These are phyloP conservation scores for Bucco capensis DNA, from an alignment of 2,113 vertebrate genomes.

Conservation along the genomic window DNA sequence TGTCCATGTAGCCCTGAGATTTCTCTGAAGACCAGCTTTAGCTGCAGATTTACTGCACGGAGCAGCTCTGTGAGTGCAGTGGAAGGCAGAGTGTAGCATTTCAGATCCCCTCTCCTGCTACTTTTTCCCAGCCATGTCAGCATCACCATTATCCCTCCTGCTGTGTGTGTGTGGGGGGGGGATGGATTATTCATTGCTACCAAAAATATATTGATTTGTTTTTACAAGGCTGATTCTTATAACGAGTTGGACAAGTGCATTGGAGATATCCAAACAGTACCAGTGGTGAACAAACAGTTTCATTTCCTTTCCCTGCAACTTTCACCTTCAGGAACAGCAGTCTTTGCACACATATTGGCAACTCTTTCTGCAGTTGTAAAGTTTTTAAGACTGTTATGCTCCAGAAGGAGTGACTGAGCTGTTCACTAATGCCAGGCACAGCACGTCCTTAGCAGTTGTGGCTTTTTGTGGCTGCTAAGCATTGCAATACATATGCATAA, in stretches of 20 bases:
- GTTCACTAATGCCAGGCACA: background rate
- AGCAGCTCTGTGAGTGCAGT: background rate
- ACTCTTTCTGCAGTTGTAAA: background rate
- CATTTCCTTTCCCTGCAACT: background rate
- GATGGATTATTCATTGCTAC: background rate
- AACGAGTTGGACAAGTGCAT: background rate
- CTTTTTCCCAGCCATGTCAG: background rate
- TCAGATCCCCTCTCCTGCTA: background rate
- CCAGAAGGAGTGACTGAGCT: background rate
- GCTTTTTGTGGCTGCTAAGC: background rate
- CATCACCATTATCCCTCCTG: background rate
- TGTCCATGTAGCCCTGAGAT: background rate
- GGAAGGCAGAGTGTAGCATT: background rate
- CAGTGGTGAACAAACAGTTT: background rate
- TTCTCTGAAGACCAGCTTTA: background rate
- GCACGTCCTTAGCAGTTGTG: background rate
- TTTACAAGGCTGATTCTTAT: background rate
- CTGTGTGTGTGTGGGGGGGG: accelerated
- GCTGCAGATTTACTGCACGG: background rate
- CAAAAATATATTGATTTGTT: background rate
- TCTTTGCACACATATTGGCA: background rate
- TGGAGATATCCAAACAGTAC: background rate
- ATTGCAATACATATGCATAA: background rate
- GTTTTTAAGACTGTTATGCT: background rate
- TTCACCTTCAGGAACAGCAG: background rate